phyloP scores from a whole-genome alignment of 1,140 invertebrate genomes.

The Atta colombica region DNA sequence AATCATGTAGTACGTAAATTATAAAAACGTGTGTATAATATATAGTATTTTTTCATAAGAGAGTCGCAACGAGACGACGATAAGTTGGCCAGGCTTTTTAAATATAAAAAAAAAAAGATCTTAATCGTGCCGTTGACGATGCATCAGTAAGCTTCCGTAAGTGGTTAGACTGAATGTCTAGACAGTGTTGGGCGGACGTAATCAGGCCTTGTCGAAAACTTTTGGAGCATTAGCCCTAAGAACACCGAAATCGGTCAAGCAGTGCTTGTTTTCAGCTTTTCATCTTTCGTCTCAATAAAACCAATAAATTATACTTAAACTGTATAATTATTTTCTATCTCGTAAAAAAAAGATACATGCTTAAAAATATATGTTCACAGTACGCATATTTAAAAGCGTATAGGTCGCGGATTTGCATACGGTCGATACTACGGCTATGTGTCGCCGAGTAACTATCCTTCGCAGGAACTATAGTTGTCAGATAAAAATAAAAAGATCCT shows the following conservation, averaged over 20 bases:
- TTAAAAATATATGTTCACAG: not conserved
- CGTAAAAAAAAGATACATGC: not conserved
- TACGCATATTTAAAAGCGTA: not conserved
- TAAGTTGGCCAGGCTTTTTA: slow-evolving; percentile 26
- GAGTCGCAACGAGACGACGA: slow-evolving; percentile 1
- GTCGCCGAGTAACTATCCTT: slow-evolving; percentile 14
- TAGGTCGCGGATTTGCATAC: slow-evolving; percentile 2
- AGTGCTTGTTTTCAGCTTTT: not conserved
- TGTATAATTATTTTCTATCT: not conserved
- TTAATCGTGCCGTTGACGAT: slow-evolving; percentile 30
- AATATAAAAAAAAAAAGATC: slow-evolving; percentile 17
- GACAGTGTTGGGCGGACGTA: slow-evolving; percentile 43
- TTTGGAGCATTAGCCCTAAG: slow-evolving; percentile 2
- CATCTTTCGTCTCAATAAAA: slow-evolving; percentile 6
- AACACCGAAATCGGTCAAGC: slow-evolving; percentile 18
- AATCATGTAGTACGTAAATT: slow-evolving; percentile 43
- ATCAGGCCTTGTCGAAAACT: slow-evolving; percentile 45
- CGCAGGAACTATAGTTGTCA: slow-evolving; percentile 17
- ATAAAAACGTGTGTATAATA: slow-evolving; percentile 59
- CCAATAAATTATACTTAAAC: not conserved
- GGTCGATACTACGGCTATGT: slow-evolving; percentile 8
- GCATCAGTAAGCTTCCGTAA: slow-evolving; percentile 26
- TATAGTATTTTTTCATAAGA: slow-evolving; percentile 62
- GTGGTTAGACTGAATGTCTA: slow-evolving; percentile 15
- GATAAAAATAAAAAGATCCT: slow-evolving; percentile 24